Percentiles rank a stretch among this genome's conserved stretches.
These are phyloP conservation scores for Distichodus sexfasciatus DNA, from an alignment of 2,797 vertebrate species.

Conservation along the genomic window DNA sequence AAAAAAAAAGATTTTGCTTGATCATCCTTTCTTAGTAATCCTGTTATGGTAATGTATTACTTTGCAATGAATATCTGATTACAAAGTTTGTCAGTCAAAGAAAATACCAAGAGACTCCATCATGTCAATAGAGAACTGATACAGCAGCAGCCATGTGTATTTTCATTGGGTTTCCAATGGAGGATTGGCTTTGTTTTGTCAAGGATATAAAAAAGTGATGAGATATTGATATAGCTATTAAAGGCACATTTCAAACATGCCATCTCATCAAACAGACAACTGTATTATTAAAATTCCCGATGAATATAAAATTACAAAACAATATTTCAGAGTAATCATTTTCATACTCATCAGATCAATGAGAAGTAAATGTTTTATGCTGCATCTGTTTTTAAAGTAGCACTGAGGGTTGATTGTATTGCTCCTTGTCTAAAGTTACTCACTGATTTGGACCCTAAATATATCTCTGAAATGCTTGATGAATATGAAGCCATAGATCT, in stretches of 20 bases:
- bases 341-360: slow-evolving; percentile 59
- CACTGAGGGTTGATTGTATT: slow-evolving; percentile 7
- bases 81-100: not conserved
- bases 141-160: slow-evolving; percentile 54
- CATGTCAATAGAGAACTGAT: slow-evolving; percentile 27
- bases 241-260: slow-evolving; percentile 72
- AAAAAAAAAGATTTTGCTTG: too few species aligned
- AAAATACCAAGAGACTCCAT: not conserved
- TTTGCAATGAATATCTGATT: not conserved
- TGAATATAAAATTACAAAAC: slow-evolving; percentile 61
- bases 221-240: slow-evolving; percentile 76
- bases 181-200: slow-evolving; percentile 53
- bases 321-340: slow-evolving; percentile 64
- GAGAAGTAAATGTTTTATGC: slow-evolving; percentile 41
- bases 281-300: slow-evolving; percentile 64
- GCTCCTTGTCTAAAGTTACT: too few species aligned
- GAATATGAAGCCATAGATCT: too few species aligned
- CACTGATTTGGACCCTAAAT: too few species aligned
- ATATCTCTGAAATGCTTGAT: too few species aligned
- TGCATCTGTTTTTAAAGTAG: slow-evolving; percentile 17
- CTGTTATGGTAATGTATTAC: too few species aligned
- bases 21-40: too few species aligned
- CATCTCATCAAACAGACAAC: slow-evolving; percentile 65
- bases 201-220: slow-evolving; percentile 73
- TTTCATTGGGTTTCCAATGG: slow-evolving; percentile 53